Conservation (phyloP, 2,797 vertebrate species). For the Paguma larvata region DNA sequence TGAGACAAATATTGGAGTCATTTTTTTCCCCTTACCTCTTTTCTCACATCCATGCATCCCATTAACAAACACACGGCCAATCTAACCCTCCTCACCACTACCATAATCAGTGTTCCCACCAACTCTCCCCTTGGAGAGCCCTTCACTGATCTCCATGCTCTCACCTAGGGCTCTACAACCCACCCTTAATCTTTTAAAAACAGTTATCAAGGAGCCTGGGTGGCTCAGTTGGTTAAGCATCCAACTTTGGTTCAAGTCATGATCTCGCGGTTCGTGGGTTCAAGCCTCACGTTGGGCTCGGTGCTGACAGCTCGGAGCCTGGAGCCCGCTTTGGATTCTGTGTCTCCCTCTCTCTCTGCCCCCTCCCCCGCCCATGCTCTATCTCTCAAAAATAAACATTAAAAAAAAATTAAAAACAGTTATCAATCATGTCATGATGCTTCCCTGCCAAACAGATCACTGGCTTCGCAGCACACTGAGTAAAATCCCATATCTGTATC, state of each 20-base stretch:
- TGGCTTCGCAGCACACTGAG: background rate
- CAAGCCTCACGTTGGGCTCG: too few relatives aligned
- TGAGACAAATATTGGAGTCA: background rate
- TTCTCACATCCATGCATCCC: background rate
- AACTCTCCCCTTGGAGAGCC: background rate
- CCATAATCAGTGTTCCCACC: background rate
- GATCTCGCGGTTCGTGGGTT: too few relatives aligned
- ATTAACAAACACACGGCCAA: background rate
- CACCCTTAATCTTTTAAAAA: background rate
- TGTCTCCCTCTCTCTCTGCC: too few relatives aligned
- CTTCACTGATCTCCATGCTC: background rate
- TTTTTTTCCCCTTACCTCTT: background rate
- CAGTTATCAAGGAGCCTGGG: too few relatives aligned
- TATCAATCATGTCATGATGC: background rate
- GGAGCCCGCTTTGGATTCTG: too few relatives aligned
- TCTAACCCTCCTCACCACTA: background rate
- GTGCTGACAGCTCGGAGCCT: too few relatives aligned
- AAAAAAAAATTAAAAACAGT: background rate
- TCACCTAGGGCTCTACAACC: background rate
- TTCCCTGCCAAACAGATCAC: background rate
- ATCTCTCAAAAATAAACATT: too few relatives aligned
- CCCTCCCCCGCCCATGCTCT: too few relatives aligned
- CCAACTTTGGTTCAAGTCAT: too few relatives aligned
- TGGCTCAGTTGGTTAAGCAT: too few relatives aligned
- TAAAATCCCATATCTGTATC: background rate